Evolutionary conservation across 2,888 invertebrate species (phyloP).

Genomic region (Acrobasis suavella): DNA sequence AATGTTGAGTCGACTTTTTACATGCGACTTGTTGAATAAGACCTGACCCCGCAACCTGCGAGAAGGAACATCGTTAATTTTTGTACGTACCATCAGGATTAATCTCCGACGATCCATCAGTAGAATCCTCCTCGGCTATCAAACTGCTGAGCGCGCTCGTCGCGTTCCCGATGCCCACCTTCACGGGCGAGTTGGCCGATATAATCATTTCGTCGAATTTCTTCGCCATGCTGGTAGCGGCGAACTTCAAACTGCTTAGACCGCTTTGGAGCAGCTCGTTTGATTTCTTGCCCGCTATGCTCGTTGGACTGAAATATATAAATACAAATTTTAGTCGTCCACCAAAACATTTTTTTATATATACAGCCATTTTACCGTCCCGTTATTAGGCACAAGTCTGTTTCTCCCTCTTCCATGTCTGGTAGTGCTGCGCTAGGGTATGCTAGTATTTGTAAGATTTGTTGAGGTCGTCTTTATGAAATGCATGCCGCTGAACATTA

Average conservation of each 20-base stretch:
- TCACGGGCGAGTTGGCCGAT: slow-evolving; percentile 92
- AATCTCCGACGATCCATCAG: slow-evolving; percentile 71
- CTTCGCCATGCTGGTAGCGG: slow-evolving; percentile 92
- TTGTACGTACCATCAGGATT: slow-evolving; percentile 74
- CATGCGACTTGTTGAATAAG: too few species aligned
- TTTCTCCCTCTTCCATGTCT: too few species aligned
- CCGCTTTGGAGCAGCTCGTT: slow-evolving; percentile 94
- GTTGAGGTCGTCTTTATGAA: too few species aligned
- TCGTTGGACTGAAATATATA: slow-evolving; percentile 86
- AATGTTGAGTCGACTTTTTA: too few species aligned
- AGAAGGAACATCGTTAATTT: too few species aligned
- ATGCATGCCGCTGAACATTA: too few species aligned
- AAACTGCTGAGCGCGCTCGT: slow-evolving; percentile 68
- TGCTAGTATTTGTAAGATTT: too few species aligned
- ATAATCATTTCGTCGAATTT: slow-evolving; percentile 96
- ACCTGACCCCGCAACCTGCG: too few species aligned
- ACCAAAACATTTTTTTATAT: too few species aligned
- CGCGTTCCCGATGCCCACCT: slow-evolving; percentile 80
- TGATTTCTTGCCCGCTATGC: slow-evolving; percentile 92
- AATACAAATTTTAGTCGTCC: neutral
- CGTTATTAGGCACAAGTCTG: too few species aligned
- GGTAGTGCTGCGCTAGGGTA: too few species aligned
- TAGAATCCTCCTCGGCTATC: slow-evolving; percentile 68
- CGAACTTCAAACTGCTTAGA: slow-evolving; percentile 92
- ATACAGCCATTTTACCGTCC: too few species aligned